Evolutionary conservation across 2,888 invertebrate genomes (phyloP), one percentile per base, ranked within the genome.

Genomic region (Drosophila flavopinicola): DNA sequence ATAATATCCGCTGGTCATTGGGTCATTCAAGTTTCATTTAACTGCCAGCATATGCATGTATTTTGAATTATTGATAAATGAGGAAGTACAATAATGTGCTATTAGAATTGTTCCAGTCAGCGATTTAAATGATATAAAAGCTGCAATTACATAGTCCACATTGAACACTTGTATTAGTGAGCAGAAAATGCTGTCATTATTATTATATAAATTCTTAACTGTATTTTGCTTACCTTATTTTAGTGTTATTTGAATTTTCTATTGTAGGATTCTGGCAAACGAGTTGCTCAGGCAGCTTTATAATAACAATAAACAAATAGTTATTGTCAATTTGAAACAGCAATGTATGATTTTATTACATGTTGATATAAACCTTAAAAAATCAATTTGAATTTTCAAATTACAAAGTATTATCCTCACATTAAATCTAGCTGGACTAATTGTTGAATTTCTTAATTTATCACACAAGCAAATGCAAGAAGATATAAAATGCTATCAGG

Each of bases 1-100:
- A 49, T 45, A 32, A 63, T 49, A 57, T 15, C 27, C 41, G 11
- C 4, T 11, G 41, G 27, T 11, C 11, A 57, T 57, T 27, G 33
- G 27, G 61, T 45, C 9, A 25, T 39, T 32, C 9, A 17, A 39
- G 38, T 30, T 27, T 15, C 30, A 25, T 35, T n/a, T 7, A 58
- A 29, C 23, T 35, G 29, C 24, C 11, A 13, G 5, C 27, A 9
- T 58, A 17, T 29, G 11, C n/a, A 20, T 24, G 6, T 15, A 51
- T 38, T 24, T 30, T 24, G n/a, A 37, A 45, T 44, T 30, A 59
- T 30, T 13, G 5, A 59, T 37, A 29, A 35, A 24, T 6, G 6
- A 6, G 10, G 10, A 7, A 24, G 13, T n/a, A 20, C 44, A 24
- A 29, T 24, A 6, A 15, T 23, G 27, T 37, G n/a, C 25, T 10